Conservation (phyloP, 2,888 invertebrate genomes). For the Caenorhabditis panamensis region DNA sequence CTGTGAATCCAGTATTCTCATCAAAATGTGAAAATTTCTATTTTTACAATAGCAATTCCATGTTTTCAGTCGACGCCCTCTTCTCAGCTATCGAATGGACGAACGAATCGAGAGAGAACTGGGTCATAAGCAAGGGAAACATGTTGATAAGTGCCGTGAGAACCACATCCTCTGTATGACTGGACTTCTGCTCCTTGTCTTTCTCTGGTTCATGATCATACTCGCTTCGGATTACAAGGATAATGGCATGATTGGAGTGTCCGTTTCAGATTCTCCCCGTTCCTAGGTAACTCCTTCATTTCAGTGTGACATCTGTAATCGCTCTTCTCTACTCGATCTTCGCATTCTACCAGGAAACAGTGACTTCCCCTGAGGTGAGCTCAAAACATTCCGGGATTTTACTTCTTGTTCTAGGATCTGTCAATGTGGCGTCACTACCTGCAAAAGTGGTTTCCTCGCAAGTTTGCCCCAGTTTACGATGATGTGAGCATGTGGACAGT, state of each 20-base stretch:
- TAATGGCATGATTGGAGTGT: conserved; percentile 16
- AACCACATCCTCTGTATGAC: conserved; percentile 6
- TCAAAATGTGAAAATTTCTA: conserved; percentile 20
- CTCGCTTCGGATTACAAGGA: conserved; percentile 20
- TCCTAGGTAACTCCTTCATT: too few species aligned
- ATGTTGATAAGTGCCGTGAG: conserved; percentile 17
- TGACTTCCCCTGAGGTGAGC: conserved; percentile 27
- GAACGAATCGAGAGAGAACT: conserved; percentile 20
- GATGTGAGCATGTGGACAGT: conserved; percentile 24
- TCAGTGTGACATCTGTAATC: neutral
- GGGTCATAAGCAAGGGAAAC: conserved; percentile 1
- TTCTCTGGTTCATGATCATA: conserved; percentile 26
- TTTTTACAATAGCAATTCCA: neutral
- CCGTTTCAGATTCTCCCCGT: neutral
- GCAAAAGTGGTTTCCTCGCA: neutral
- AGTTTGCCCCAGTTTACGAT: conserved; percentile 27
- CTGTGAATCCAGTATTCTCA: conserved; percentile 11
- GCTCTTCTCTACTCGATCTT: conserved; percentile 20
- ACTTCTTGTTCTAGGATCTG: conserved; percentile 9
- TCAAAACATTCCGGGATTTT: too few species aligned
- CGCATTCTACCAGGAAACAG: conserved; percentile 20
- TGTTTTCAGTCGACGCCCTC: conserved; percentile 38
- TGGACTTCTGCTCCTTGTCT: conserved; percentile 8
- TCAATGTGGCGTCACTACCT: neutral
- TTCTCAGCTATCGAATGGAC: conserved; percentile 24